phyloP scores from a whole-genome alignment of 2,888 invertebrate genomes.

The Aphidoletes aphidimyza region DNA sequence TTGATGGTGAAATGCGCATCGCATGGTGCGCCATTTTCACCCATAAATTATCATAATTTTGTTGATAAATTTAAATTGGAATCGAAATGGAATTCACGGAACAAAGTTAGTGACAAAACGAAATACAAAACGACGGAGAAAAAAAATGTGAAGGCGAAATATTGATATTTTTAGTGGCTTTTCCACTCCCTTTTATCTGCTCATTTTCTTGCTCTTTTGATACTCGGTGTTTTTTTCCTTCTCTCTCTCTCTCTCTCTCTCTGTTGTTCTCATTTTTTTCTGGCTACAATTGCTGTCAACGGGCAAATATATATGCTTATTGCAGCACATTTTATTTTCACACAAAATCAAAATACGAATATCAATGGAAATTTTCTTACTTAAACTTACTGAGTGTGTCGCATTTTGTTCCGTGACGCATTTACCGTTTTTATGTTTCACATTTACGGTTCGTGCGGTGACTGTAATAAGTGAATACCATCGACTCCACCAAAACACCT shows the following conservation, averaged over 20 bases:
- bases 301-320: slow-evolving; percentile 42
- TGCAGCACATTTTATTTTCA: slow-evolving; percentile 10
- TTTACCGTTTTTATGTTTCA: neutral
- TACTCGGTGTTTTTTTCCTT: no score
- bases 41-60: slow-evolving; percentile 42
- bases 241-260: neutral
- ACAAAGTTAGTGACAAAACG: slow-evolving; percentile 7
- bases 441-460: neutral
- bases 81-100: neutral
- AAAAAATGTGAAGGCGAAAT: no score
- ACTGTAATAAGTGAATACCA: no score
- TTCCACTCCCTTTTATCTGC: no score
- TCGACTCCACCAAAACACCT: neutral
- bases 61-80: slow-evolving; percentile 46
- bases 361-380: slow-evolving; percentile 24
- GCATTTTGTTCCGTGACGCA: neutral
- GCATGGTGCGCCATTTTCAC: neutral
- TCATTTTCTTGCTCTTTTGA: no score
- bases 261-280: neutral
- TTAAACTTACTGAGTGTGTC: neutral
- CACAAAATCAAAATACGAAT: neutral
- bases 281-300: slow-evolving; percentile 25
- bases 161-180: slow-evolving; percentile 11
- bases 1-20: neutral
- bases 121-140: slow-evolving; percentile 8